Percentiles rank a stretch among this genome's conserved stretches.
Evolutionary conservation across 2,888 invertebrate genomes (phyloP).

Genomic region (Apoda limacodes): DNA sequence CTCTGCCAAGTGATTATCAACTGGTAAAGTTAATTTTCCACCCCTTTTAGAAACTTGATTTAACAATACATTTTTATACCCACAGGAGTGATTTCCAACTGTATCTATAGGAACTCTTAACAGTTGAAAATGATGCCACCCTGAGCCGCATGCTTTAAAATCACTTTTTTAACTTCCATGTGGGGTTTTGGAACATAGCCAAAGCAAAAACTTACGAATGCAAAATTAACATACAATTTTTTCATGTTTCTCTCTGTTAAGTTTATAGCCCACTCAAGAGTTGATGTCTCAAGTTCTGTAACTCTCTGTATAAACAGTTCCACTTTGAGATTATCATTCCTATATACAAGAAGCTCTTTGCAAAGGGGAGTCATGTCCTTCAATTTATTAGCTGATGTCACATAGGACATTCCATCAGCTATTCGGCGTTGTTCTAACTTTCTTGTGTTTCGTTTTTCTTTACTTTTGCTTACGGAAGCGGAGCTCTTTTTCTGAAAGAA

Average conservation of each 20-base stretch:
- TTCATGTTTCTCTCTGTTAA: conserved; percentile 86
- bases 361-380: conserved; percentile 72
- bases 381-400: conserved; percentile 72
- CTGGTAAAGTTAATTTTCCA: too few relatives aligned
- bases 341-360: conserved; percentile 71
- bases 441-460: conserved; percentile 72
- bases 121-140: too few relatives aligned
- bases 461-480: conserved; percentile 58
- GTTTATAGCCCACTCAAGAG: conserved; percentile 77
- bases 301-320: conserved; percentile 72
- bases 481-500: conserved; percentile 64
- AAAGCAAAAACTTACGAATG: background rate
- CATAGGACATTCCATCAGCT: conserved; percentile 69
- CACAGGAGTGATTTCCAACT: too few relatives aligned
- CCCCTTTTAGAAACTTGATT: too few relatives aligned
- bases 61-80: too few relatives aligned
- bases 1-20: too few relatives aligned
- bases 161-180: too few relatives aligned
- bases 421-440: conserved; percentile 72
- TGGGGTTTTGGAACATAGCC: too few relatives aligned
- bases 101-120: too few relatives aligned
- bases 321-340: conserved; percentile 69
- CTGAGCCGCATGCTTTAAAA: too few relatives aligned
- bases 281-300: conserved; percentile 64
- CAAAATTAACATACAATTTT: conserved; percentile 66